A percentile compares a stretch with the other conserved stretches of the same genome.
These are phyloP conservation scores for Eilema sororculum DNA, from an alignment of 2,888 invertebrate genomes.

Conservation along the genomic window DNA sequence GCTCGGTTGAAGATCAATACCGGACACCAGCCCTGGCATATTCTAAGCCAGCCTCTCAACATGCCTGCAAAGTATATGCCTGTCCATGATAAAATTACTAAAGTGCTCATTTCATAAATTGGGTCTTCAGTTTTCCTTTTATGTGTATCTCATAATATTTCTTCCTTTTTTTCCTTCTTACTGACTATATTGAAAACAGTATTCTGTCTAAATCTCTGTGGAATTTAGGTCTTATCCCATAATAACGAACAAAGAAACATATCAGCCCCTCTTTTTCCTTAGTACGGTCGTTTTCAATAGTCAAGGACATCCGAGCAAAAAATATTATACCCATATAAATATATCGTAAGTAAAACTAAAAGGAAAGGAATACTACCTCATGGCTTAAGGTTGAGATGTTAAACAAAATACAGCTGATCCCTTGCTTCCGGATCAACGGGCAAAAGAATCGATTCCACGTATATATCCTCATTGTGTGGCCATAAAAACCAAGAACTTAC, in stretches of 20 bases:
- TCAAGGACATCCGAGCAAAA: slow-evolving; percentile 6
- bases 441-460: slow-evolving; percentile 58
- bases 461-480: slow-evolving; percentile 51
- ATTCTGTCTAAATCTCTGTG: neutral
- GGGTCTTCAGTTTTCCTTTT: too few relatives aligned
- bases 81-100: too few relatives aligned
- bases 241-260: neutral
- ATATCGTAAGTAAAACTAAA: slow-evolving; percentile 34
- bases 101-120: too few relatives aligned
- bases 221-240: neutral
- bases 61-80: too few relatives aligned
- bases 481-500: slow-evolving; percentile 4
- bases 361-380: slow-evolving; percentile 25
- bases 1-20: too few relatives aligned
- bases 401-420: slow-evolving; percentile 61
- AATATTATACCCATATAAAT: slow-evolving; percentile 21
- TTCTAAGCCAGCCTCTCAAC: too few relatives aligned
- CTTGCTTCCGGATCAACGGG: slow-evolving; percentile 56
- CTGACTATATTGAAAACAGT: neutral
- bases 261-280: too few relatives aligned
- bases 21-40: too few relatives aligned
- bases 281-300: slow-evolving; percentile 3
- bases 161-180: too few relatives aligned
- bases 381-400: slow-evolving; percentile 52
- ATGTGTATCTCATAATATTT: too few relatives aligned